Conservation (phyloP, 2,888 invertebrate genomes). For the Aricia artaxerxes region DNA sequence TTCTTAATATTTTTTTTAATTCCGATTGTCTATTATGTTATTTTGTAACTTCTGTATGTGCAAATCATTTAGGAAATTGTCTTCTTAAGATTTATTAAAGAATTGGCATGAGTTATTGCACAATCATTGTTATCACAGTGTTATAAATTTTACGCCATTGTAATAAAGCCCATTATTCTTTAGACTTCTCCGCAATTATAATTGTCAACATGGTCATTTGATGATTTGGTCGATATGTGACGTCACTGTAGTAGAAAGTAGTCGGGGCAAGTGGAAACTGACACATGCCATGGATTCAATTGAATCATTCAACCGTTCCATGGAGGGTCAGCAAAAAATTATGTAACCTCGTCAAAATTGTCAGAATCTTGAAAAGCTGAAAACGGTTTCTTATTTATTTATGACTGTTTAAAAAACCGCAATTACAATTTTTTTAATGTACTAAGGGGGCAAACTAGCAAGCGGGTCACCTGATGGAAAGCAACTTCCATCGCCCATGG, state of each 20-base stretch:
- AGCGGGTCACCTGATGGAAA: no score
- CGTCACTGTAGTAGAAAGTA: slow-evolving; percentile 63
- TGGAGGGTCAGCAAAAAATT: slow-evolving; percentile 51
- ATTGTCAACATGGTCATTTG: slow-evolving; percentile 41
- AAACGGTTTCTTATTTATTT: no score
- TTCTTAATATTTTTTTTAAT: no score
- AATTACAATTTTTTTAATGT: no score
- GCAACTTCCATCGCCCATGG: no score
- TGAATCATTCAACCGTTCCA: slow-evolving; percentile 67
- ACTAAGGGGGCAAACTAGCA: no score
- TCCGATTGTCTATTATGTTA: no score
- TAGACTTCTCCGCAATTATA: slow-evolving; percentile 6
- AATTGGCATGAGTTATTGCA: not conserved
- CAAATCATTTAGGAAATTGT: not conserved
- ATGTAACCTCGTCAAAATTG: not conserved
- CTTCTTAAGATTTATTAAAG: not conserved
- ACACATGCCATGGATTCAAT: slow-evolving; percentile 73
- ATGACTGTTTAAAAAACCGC: no score
- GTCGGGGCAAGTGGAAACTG: slow-evolving; percentile 55
- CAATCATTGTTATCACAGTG: not conserved
- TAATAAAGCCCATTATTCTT: not conserved
- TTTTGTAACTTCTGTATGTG: not conserved
- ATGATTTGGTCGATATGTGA: slow-evolving; percentile 67
- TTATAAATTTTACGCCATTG: not conserved
- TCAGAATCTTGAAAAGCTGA: not conserved